A percentile compares a stretch with the other conserved stretches of the same genome.
Conservation (phyloP, 2,113 vertebrate genomes). For the Cichladusa arquata region DNA sequence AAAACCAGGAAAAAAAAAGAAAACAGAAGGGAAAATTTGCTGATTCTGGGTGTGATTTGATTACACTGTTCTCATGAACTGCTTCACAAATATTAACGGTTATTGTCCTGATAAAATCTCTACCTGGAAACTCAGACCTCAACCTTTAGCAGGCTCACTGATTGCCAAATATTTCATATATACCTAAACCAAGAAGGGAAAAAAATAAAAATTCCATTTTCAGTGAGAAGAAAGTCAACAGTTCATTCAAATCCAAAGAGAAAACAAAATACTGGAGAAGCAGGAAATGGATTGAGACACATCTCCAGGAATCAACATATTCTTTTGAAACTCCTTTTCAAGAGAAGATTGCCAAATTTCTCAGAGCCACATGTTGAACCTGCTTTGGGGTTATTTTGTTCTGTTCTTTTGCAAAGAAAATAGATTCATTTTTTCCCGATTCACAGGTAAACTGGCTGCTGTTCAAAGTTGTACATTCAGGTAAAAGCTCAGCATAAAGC, state of each 20-base stretch:
- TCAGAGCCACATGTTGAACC: background rate
- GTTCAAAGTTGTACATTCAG: background rate
- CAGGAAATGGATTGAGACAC: background rate
- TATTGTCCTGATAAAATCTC: background rate
- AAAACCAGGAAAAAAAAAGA: background rate
- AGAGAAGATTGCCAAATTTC: background rate
- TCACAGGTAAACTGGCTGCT: background rate
- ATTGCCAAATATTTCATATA: background rate
- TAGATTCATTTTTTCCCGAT: background rate
- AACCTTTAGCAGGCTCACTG: background rate
- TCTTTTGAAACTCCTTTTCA: background rate
- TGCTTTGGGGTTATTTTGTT: background rate
- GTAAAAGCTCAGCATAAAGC: background rate
- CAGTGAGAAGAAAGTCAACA: background rate
- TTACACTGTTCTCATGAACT: background rate
- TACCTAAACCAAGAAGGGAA: background rate
- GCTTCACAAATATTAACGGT: background rate
- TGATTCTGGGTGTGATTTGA: background rate
- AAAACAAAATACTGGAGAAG: background rate
- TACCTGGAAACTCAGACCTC: background rate
- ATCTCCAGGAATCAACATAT: background rate
- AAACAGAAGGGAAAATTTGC: background rate
- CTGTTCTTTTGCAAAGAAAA: background rate
- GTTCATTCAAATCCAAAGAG: background rate
- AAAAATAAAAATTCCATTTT: background rate